Conservation (phyloP, 2,797 vertebrate species). For the Anguilla obscura region DNA sequence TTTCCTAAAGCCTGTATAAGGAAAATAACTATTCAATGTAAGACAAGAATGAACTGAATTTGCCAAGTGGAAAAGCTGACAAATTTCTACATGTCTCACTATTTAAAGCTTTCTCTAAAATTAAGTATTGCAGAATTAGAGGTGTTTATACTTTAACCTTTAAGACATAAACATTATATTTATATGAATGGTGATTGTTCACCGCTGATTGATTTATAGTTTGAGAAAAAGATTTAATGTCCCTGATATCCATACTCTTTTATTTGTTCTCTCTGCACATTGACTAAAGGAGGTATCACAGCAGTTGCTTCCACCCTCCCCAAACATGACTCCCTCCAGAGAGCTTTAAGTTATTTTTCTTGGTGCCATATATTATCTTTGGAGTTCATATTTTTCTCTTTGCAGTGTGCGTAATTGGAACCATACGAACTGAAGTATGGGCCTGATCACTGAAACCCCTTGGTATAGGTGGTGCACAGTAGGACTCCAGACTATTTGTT, state of each 20-base stretch:
- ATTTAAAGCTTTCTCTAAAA: slow-evolving; percentile 7
- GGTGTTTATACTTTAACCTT: not conserved
- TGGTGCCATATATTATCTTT: slow-evolving; percentile 49
- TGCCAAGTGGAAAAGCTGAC: not conserved
- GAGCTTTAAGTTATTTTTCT: slow-evolving; percentile 49
- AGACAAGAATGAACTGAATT: not conserved
- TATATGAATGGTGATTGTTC: not conserved
- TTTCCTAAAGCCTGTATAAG: not conserved
- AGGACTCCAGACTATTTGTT: not conserved
- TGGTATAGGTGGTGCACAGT: not conserved
- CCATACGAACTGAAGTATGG: slow-evolving; percentile 16
- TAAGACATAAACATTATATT: not conserved
- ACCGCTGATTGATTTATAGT: not conserved
- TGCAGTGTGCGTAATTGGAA: slow-evolving; percentile 33
- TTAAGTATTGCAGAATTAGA: not conserved
- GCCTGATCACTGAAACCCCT: not conserved
- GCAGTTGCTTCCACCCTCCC: slow-evolving; percentile 74
- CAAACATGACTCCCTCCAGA: slow-evolving; percentile 26
- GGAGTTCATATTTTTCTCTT: slow-evolving; percentile 36
- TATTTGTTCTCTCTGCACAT: slow-evolving; percentile 55
- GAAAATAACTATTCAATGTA: not conserved
- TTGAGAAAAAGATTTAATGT: slow-evolving; percentile 67
- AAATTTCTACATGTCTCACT: not conserved
- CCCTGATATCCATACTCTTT: slow-evolving; percentile 56
- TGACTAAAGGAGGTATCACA: slow-evolving; percentile 70